Conservation (phyloP, 2,797 vertebrate species). For the Enteromius viviparus region DNA sequence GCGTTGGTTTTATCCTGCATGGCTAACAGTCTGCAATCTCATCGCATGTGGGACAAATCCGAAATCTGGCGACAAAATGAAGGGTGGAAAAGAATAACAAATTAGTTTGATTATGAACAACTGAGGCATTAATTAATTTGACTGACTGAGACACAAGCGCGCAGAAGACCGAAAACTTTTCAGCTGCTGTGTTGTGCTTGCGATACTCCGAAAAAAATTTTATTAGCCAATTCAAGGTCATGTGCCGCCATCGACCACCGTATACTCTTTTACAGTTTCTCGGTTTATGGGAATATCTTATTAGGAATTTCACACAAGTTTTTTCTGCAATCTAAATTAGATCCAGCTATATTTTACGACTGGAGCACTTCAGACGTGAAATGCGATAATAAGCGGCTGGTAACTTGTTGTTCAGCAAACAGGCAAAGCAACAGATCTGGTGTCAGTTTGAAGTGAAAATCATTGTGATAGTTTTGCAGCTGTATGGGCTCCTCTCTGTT, state of each 20-base stretch:
- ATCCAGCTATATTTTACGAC: not conserved
- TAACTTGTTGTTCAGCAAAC: slow-evolving; percentile 29
- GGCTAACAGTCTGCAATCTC: slow-evolving; percentile 49
- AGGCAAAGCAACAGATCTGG: slow-evolving; percentile 8
- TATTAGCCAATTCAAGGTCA: not conserved
- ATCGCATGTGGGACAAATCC: slow-evolving; percentile 29
- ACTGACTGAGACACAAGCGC: not conserved
- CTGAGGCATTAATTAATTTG: not conserved
- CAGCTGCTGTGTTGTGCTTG: not conserved
- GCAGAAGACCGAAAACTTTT: not conserved
- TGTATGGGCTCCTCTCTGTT: slow-evolving; percentile 16
- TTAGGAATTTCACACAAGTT: not conserved
- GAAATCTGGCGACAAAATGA: slow-evolving; percentile 34
- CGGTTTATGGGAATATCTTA: not conserved
- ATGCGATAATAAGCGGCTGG: slow-evolving; percentile 2
- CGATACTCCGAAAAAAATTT: not conserved
- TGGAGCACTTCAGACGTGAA: not conserved
- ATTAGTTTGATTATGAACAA: slow-evolving; percentile 21
- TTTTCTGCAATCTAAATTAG: not conserved
- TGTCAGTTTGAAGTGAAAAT: slow-evolving; percentile 30
- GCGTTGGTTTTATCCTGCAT: not conserved
- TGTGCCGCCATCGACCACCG: not conserved
- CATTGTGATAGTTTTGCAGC: slow-evolving; percentile 30
- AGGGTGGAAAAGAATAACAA: slow-evolving; percentile 9
- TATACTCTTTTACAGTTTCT: not conserved